Base-by-base conservation (phyloP, 2,113 vertebrate species). In the Eptesicus fuscus region DNA sequence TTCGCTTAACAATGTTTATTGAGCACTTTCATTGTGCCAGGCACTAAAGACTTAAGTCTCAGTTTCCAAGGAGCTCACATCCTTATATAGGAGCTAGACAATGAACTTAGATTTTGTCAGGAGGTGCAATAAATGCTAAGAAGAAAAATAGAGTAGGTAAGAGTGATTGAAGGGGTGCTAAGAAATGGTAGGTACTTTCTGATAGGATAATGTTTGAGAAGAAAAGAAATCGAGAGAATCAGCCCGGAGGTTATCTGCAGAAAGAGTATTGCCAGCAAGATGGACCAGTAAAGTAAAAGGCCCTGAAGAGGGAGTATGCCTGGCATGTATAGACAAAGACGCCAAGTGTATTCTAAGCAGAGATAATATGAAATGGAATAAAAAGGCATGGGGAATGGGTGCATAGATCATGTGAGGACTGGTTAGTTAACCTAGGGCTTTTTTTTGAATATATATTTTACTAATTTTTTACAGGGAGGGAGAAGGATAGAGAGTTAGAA, bases 11-110 rank as follows among this genome's bases (percentile, higher is more conserved):
- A 80, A 8, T 79, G 70, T 70, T 69, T 92, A 78, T 2, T 83
- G n/a, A 93, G 53, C 5, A 84, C 30, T 74, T 93, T 84, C 76
- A 88, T 78, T 37, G 63, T 78, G 63, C 56, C 18, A 95, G 82
- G 23, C 11, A 65, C 17, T 49, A 8, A 3, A 83, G 37, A 77
- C 28, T 84, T 32, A 79, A 73, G 32, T 76, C 59, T 93, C 42
- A 83, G 40, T 7, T 53, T n/a, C 73, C 40, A 71, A 84, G 51
- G 42, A 89, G 37, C 47, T 87, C 42, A 94, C 5, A 61, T 77
- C 56, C 30, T 76, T 69, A n/a, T 49, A 95, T 0, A 92, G 30
- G 49, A 92, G 76, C 74, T 7, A 70, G 73, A 69, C 14, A 91
- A 51, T 37, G 40, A 80, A 80, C 35, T 82, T 8, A 73, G 4